Conservation (phyloP, 2,797 vertebrate species). For the Lophotriccus pileatus region DNA sequence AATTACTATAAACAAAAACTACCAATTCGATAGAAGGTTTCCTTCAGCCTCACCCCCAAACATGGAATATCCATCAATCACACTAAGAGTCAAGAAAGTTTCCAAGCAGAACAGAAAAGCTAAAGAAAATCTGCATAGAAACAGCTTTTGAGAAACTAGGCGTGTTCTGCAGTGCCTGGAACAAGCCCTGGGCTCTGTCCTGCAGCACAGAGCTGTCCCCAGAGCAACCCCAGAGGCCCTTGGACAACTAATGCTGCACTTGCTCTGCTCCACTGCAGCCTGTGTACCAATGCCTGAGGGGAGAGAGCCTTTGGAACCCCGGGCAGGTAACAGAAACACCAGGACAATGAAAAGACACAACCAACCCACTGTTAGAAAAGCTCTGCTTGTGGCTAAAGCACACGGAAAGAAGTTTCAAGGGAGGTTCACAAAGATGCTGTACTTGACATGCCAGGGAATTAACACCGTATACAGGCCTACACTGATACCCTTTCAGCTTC, state of each 20-base stretch:
- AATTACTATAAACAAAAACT: not conserved
- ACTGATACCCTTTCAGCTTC: not conserved
- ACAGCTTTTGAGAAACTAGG: not conserved
- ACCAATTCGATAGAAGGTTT: fast-evolving
- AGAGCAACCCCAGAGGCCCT: fast-evolving
- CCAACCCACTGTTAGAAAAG: not conserved
- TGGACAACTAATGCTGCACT: fast-evolving
- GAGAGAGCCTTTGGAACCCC: not conserved
- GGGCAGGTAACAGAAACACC: fast-evolving
- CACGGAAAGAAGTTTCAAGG: not conserved
- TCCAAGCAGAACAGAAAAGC: not conserved
- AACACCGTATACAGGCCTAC: fast-evolving
- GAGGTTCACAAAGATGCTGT: not conserved
- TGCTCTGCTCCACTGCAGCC: fast-evolving
- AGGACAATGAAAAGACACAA: fast-evolving
- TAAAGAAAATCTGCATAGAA: not conserved
- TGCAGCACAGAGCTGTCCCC: not conserved
- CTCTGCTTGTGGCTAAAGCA: not conserved
- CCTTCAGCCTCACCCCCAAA: not conserved
- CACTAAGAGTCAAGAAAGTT: not conserved
- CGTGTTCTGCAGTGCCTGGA: fast-evolving
- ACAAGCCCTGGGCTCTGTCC: fast-evolving
- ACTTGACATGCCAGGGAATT: not conserved
- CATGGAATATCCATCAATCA: fast-evolving
- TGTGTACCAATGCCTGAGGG: fast-evolving